Conservation (phyloP, 2,797 vertebrate species). For the Cephalopachus bancanus region DNA sequence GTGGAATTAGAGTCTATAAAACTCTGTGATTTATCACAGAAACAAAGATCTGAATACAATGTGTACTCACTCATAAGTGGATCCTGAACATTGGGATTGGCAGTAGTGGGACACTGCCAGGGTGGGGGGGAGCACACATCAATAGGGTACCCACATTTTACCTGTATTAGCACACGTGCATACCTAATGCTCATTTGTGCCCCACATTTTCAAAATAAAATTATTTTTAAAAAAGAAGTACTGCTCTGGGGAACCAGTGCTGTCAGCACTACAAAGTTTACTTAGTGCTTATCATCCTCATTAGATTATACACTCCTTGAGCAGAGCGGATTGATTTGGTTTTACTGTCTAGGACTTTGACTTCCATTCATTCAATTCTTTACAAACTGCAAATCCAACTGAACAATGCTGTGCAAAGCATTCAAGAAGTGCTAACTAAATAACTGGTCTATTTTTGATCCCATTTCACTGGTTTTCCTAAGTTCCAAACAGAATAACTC, state of each 20-base stretch:
- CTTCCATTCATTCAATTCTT: neutral
- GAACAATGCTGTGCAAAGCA: neutral
- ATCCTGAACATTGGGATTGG: too few species aligned
- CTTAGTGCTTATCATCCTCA: neutral
- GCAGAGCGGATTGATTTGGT: neutral
- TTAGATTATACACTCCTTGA: neutral
- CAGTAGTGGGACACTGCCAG: too few species aligned
- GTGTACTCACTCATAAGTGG: too few species aligned
- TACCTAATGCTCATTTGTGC: too few species aligned
- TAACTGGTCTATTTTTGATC: conserved; percentile 1
- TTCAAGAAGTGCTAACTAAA: neutral
- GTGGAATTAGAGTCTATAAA: too few species aligned
- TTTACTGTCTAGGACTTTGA: neutral
- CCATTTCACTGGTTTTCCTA: neutral
- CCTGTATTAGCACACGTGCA: too few species aligned
- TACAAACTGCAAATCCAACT: neutral
- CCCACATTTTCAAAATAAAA: too few species aligned
- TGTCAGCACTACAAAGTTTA: neutral
- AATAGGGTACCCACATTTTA: too few species aligned
- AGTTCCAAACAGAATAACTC: neutral
- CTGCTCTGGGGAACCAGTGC: neutral
- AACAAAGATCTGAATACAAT: too few species aligned
- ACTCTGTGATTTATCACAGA: too few species aligned
- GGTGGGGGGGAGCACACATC: too few species aligned
- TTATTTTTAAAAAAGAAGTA: too few species aligned